phyloP scores from a whole-genome alignment of 2,797 vertebrate genomes.

The Notolepis coatsorum region DNA sequence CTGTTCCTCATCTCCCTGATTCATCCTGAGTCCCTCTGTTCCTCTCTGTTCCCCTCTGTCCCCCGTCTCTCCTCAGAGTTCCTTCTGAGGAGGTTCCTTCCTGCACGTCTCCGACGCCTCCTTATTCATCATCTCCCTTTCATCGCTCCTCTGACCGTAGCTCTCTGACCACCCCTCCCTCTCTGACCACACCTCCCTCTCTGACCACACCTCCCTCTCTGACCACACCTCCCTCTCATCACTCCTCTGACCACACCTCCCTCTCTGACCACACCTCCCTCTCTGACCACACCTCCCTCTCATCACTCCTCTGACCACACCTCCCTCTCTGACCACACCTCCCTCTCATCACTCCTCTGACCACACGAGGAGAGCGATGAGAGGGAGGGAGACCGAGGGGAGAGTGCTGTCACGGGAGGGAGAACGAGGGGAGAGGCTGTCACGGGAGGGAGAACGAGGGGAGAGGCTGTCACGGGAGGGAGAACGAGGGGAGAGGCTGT shows the following conservation, averaged over 20 bases:
- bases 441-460: too few relatives aligned
- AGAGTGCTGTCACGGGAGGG: too few relatives aligned
- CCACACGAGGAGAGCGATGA: too few relatives aligned
- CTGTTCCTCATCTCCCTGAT: slow-evolving; percentile 38
- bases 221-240: slow-evolving; percentile 25
- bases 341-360: too few relatives aligned
- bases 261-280: slow-evolving; percentile 19
- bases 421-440: too few relatives aligned
- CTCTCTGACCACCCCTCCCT: not conserved
- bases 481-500: too few relatives aligned
- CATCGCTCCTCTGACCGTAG: not conserved
- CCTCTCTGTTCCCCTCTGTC: not conserved
- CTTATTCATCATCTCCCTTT: not conserved
- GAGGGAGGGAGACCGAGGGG: too few relatives aligned
- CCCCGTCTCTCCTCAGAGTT: not conserved
- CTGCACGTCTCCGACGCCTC: not conserved
- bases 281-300: slow-evolving; percentile 30
- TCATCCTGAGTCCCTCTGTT: slow-evolving; percentile 15
- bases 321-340: slow-evolving; percentile 16
- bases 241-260: slow-evolving; percentile 29
- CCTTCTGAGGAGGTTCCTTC: too few relatives aligned
- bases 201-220: slow-evolving; percentile 25
- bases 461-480: too few relatives aligned
- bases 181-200: slow-evolving; percentile 40
- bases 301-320: slow-evolving; percentile 36